These are phyloP conservation scores for Aptenodytes patagonicus DNA, from an alignment of 2,113 vertebrate genomes.

Conservation along the genomic window DNA sequence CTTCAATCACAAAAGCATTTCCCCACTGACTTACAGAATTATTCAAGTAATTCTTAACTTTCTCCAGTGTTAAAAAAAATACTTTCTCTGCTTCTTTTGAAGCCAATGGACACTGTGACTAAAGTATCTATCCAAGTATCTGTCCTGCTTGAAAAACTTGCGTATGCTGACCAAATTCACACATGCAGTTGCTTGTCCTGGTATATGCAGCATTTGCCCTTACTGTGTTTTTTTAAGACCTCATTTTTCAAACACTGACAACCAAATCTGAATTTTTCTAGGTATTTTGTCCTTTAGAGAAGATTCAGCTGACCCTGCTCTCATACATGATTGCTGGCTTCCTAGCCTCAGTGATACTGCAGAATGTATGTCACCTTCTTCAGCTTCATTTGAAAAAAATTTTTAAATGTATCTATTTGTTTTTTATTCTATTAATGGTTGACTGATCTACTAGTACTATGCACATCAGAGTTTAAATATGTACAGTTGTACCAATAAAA, in stretches of 20 bases:
- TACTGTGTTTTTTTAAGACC: neutral
- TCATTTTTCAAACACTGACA: neutral
- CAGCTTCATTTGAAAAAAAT: neutral
- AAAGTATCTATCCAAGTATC: neutral
- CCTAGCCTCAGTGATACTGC: neutral
- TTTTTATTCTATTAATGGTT: neutral
- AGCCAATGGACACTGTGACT: neutral
- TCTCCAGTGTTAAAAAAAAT: neutral
- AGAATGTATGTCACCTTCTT: neutral
- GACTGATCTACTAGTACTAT: neutral
- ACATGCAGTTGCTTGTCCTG: neutral
- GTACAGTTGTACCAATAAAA: neutral
- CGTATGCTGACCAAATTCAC: neutral
- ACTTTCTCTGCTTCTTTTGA: neutral
- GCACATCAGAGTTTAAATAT: neutral
- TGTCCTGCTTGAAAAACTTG: neutral
- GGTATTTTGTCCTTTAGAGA: neutral
- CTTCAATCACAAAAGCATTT: neutral
- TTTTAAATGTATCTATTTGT: neutral
- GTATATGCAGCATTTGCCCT: neutral
- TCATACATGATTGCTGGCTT: neutral
- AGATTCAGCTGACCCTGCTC: neutral
- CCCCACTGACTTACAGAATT: neutral
- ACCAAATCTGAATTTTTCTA: neutral
- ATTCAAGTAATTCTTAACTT: neutral